These are phyloP conservation scores for Sycophaga agraensis DNA, from an alignment of 1,140 invertebrate genomes.

Conservation along the genomic window DNA sequence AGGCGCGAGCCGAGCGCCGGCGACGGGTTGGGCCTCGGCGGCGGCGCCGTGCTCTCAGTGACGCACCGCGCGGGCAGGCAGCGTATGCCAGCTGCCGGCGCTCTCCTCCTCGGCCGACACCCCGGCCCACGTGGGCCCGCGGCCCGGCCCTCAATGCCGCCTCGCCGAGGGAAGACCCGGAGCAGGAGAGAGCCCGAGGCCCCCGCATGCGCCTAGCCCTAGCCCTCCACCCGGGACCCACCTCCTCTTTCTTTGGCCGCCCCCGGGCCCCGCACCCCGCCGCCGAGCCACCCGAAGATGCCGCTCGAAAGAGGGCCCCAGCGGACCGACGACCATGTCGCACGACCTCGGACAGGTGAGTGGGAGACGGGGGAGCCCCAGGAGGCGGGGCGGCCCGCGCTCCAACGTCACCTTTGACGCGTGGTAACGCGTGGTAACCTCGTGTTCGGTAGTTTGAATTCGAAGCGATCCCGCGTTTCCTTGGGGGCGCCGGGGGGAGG, in stretches of 20 bases:
- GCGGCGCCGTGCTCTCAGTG: conserved; percentile 37
- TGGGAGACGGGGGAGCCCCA: conserved; percentile 9
- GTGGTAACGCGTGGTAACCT: conserved; percentile 60
- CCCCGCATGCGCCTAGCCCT: background rate
- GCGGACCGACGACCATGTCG: conserved; percentile 59
- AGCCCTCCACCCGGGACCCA: background rate
- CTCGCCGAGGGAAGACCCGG: conserved; percentile 2
- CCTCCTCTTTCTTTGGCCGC: conserved; percentile 11
- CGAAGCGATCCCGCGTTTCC: conserved; percentile 59
- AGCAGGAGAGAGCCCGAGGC: conserved; percentile 7
- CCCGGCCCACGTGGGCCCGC: too few species aligned
- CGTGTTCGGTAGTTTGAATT: conserved; percentile 60
- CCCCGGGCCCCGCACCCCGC: conserved; percentile 30
- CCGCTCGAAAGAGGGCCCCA: too few species aligned
- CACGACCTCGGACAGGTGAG: conserved; percentile 59
- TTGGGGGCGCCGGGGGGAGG: conserved; percentile 39
- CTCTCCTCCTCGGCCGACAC: background rate
- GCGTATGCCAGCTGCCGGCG: conserved; percentile 24
- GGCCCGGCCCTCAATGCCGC: too few species aligned
- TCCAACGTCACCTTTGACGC: conserved; percentile 57
- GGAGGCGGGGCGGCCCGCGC: background rate
- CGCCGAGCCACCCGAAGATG: conserved; percentile 51
- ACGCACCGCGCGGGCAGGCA: conserved; percentile 55
- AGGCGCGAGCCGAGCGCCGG: too few species aligned
- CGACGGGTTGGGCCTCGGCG: conserved; percentile 50